phyloP scores from a whole-genome alignment of 2,888 invertebrate genomes.

The Rotaria sp. region DNA sequence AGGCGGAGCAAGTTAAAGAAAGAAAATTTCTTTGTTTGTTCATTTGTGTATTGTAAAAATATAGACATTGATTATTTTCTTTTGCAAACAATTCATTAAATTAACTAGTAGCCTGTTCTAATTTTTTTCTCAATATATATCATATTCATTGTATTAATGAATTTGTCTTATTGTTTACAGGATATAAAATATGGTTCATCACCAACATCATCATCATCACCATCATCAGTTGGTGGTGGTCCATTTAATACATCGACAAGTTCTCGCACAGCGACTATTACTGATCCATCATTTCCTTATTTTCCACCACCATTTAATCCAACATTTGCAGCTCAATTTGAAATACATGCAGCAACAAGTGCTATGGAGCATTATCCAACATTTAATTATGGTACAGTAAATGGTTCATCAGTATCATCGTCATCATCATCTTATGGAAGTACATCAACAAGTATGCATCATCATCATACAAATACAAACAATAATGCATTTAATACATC shows the following conservation, averaged over 20 bases:
- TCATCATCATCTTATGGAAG: slow-evolving; percentile 24
- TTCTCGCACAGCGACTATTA: background rate
- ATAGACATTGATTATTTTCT: background rate
- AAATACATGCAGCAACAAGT: slow-evolving; percentile 1
- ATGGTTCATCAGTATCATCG: background rate
- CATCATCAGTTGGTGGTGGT: background rate
- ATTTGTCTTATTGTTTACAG: background rate
- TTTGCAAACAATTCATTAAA: background rate
- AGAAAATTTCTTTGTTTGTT: background rate
- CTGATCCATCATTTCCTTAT: slow-evolving; percentile 9
- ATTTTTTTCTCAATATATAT: background rate
- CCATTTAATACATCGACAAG: background rate
- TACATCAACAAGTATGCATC: background rate
- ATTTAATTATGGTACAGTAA: background rate
- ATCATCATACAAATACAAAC: background rate
- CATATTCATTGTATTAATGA: background rate
- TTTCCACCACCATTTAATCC: slow-evolving; percentile 31
- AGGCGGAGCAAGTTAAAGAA: background rate
- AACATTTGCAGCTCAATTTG: background rate
- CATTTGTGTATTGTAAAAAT: background rate
- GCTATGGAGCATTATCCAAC: slow-evolving; percentile 13
- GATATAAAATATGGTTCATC: slow-evolving; percentile 20
- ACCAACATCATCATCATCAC: slow-evolving; percentile 20
- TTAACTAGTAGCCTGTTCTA: background rate
- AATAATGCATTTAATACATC: background rate